Evolutionary conservation across 2,797 vertebrate species (phyloP), one percentile per base, ranked within the genome.

Genomic region (Toxotes lorentzi): DNA sequence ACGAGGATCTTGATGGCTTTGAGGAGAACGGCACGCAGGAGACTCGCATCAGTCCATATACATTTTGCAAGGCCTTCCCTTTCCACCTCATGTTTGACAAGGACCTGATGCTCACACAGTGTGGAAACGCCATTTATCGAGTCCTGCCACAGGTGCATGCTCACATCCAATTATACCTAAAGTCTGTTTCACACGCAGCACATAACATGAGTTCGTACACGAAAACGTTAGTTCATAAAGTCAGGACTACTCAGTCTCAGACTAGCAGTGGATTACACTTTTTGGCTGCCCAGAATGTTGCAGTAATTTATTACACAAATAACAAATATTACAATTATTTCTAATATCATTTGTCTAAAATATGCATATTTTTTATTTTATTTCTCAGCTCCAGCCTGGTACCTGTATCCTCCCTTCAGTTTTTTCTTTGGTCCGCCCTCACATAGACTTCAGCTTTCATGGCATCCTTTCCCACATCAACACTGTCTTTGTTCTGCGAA

Each of bases 401-500:
- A 94, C 95, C 73, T 99, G 98, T 88, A 99, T 95, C 90, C 95
- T 99, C 5, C 92, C 98, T 50, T 98, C 98, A 12, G 98, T 99
- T 64, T 99, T 99, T 92, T 98, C 97, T 58, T 91, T 99, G 94
- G 97, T 99, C 71, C 97, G 98, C 70, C 98, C 98, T 80, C 98
- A 99, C 86, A 99, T 99, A 70, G 98, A 99, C 91, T 98, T 98
- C 92, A 98, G 97, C 90, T 99, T 97, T 94, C 97, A 99, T 59
- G 98, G 98, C 73, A 99, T 99, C 91, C 97, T 99, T 32, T 99
- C 98, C 27, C 98, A 99, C 92, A 99, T 99, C 95, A 99, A 99
- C 95, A 99, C 98, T 0, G 98, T 99, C 67, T 99, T 99, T 13
- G 98, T 99, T 56, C 92, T 99, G 78, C 95, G 98, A 81, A 99